A percentile compares a stretch with the other conserved stretches of the same genome.
Conservation (phyloP, 2,888 invertebrate species). For the Drosophila algonquin region DNA sequence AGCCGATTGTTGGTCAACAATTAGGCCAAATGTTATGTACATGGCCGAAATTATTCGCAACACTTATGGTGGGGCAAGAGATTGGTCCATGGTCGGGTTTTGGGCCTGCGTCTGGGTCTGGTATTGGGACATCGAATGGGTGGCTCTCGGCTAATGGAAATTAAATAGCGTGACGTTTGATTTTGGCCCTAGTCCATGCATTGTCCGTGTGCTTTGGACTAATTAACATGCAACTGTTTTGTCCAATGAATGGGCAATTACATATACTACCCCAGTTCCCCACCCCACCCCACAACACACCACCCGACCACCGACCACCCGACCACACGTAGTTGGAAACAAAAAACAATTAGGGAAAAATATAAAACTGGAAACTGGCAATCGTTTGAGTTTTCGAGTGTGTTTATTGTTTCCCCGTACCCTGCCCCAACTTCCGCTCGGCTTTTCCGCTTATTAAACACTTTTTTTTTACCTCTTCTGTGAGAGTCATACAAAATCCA, state of each 20-base stretch:
- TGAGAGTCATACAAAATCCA: too few relatives aligned
- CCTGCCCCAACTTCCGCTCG: slow-evolving; percentile 53
- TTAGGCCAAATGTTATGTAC: slow-evolving; percentile 10
- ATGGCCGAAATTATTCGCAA: slow-evolving; percentile 36
- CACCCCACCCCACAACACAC: not conserved
- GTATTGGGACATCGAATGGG: not conserved
- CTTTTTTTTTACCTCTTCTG: slow-evolving; percentile 11
- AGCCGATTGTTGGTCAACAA: slow-evolving; percentile 29
- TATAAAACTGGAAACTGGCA: slow-evolving; percentile 13
- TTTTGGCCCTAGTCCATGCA: not conserved
- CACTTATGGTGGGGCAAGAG: slow-evolving; percentile 20
- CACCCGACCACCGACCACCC: slow-evolving; percentile 13
- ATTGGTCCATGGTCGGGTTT: slow-evolving; percentile 2
- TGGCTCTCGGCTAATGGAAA: slow-evolving; percentile 25
- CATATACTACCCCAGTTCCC: not conserved
- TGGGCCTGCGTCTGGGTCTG: not conserved
- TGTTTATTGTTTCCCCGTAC: not conserved
- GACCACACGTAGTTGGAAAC: slow-evolving; percentile 11
- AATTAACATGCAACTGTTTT: slow-evolving; percentile 65
- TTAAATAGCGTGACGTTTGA: slow-evolving; percentile 57
- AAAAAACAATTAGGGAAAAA: slow-evolving; percentile 46
- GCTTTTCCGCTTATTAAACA: slow-evolving; percentile 67
- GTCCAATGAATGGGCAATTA: slow-evolving; percentile 24
- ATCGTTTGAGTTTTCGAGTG: not conserved
- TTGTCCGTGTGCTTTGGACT: slow-evolving; percentile 18